Evolutionary conservation across 1,140 invertebrate genomes (phyloP), one percentile per base, ranked within the genome.

Genomic region (Helicoverpa armigera): DNA sequence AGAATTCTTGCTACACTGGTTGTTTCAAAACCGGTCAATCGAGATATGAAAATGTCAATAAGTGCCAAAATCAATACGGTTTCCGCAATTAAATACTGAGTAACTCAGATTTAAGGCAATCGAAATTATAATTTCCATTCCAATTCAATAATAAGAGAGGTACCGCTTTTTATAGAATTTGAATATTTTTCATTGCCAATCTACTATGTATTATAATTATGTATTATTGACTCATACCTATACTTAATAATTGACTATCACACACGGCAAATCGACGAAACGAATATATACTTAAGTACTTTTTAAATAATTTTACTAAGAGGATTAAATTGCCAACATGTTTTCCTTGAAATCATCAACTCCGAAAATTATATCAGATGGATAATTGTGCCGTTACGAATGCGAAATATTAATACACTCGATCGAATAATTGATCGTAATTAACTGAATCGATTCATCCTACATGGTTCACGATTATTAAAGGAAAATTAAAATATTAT

Each of bases 1-100:
- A 31, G 14, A 54, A 58, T 54, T 76, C 76, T 69, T 43, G 43
- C 23, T 12, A 16, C 31, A 70, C 61, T 67, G 61, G 75, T 58
- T 70, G 56, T 18, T 11, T 9, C 76, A 35, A 48, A 69, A 69
- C 76, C 63, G 53, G 76, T 79, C 31, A 10, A 7, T 69, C 43
- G 13, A 70, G 31, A 50, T 48, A 48, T 16, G 63, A 79, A 78
- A 79, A 79, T 69, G 76, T 79, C 63, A 70, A 79, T 78, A 56
- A 54, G 50, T 67, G 14, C 75, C 61, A 67, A 78, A 78, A 78
- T 51, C 50, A 72, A 72, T 72, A 72, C 50, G 50, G 51, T 76
- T 63, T 76, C 73, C 73, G 23, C n/a, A 69, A 69, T 69, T 50
- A 69, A 69, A 18, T 16, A 69, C 65, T 16, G 3, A 69, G n/a